Percentiles rank a stretch among this genome's conserved stretches.
These are phyloP conservation scores for Gavialis gangeticus DNA, from an alignment of 2,113 vertebrate species.

Conservation along the genomic window DNA sequence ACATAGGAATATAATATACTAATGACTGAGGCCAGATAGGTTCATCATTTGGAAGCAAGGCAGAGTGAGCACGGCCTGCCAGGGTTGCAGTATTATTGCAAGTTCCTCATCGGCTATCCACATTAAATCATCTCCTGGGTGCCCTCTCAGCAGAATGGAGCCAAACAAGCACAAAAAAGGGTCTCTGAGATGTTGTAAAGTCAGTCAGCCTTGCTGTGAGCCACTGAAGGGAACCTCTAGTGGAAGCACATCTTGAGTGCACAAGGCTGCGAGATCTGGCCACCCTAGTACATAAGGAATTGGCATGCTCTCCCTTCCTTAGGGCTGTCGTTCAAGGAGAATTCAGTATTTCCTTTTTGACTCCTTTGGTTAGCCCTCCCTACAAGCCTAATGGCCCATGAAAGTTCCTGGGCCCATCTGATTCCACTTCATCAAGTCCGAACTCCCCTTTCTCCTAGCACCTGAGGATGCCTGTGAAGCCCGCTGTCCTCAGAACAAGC, in stretches of 20 bases:
- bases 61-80: background rate
- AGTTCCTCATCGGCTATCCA: background rate
- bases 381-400: background rate
- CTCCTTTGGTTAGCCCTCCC: background rate
- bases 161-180: too few species aligned
- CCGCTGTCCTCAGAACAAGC: background rate
- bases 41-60: background rate
- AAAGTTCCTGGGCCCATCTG: background rate
- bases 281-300: background rate
- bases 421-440: background rate
- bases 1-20: background rate
- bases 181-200: background rate
- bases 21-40: background rate
- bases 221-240: background rate
- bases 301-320: background rate
- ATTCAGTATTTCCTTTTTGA: background rate
- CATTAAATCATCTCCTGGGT: background rate
- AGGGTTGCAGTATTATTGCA: background rate
- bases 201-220: background rate
- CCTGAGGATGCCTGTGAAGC: background rate
- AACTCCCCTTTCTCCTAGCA: constrained; percentile 25
- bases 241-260: background rate
- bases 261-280: background rate
- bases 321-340: background rate
- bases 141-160: background rate